Percentiles rank a stretch among this genome's conserved stretches.
Conservation (phyloP, 2,888 invertebrate species). For the Dorcus parallelipipedus region DNA sequence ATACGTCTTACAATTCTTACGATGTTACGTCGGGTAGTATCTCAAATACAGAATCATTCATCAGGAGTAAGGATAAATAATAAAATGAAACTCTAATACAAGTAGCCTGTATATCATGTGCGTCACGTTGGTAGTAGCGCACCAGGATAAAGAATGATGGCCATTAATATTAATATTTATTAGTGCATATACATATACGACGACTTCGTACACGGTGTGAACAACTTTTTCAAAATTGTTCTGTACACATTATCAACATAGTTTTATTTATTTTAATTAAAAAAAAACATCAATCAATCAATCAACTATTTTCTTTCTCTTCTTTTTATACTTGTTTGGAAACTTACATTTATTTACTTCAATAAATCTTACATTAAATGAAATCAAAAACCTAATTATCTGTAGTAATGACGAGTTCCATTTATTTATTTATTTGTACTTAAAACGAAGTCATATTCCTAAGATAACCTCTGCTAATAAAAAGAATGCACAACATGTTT, state of each 20-base stretch:
- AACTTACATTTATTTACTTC: too few relatives aligned
- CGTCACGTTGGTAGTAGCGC: slow-evolving; percentile 19
- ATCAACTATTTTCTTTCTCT: too few relatives aligned
- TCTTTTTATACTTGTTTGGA: too few relatives aligned
- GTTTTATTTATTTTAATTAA: too few relatives aligned
- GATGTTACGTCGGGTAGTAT: slow-evolving; percentile 14
- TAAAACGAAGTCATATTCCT: too few relatives aligned
- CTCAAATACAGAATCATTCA: slow-evolving; percentile 23
- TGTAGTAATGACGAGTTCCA: too few relatives aligned
- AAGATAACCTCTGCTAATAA: too few relatives aligned
- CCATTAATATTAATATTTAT: slow-evolving; percentile 28
- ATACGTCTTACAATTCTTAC: background rate
- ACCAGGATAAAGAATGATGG: slow-evolving; percentile 21
- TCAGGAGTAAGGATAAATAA: slow-evolving; percentile 27
- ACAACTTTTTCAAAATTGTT: background rate
- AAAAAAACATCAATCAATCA: too few relatives aligned
- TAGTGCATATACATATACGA: slow-evolving; percentile 15
- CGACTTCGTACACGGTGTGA: background rate
- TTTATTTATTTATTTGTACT: too few relatives aligned
- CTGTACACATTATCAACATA: background rate
- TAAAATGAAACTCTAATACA: slow-evolving; percentile 24
- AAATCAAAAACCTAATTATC: too few relatives aligned
- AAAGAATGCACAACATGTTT: too few relatives aligned
- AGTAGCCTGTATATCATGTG: slow-evolving; percentile 23
- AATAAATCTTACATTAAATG: too few relatives aligned